Base-by-base conservation (phyloP, 35 echinoderm and acorn worm species). In the Acanthaster planci region DNA sequence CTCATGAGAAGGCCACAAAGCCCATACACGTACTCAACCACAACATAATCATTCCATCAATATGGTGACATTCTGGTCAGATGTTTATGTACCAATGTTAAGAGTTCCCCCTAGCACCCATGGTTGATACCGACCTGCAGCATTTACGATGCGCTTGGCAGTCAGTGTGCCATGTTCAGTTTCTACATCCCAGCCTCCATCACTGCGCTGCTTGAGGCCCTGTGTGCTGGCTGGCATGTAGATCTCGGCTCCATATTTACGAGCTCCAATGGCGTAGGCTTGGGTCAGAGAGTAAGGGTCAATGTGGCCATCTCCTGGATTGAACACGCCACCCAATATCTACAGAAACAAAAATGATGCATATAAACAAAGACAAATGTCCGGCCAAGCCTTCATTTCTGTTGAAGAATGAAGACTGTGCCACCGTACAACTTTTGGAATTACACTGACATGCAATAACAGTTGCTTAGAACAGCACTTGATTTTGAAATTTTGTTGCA, bases 201-300 rank as follows among this genome's bases (percentile, higher is more conserved):
- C 94, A 42, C 35, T 56, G 16, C 86, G 57, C 55, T 89, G 90
- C 37, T 55, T 79, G 15, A 93, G 53, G 23, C 67, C 59, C 9
- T 52, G 78, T 7, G 92, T 90, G 19, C 82, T 83, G 51, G 87
- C 82, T 78, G 87, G 77, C 86, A 89, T 88, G 52, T 97, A 97
- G 38, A 97, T 90, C 39, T 97, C 94, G n/a, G 94, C 94, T 23
- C 94, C 94, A 84, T 97, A 97, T 55, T 87, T 97, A 7, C 94
- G 59, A 32, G 94, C 94, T 40, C 94, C 94, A 27, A 86, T 86
- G 6, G 94, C 94, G 54, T 86, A 90, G 2, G 94, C 94, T 82
- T 97, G 94, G 36, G 94, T 97, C 87, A 97, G 52, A 21, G 94
- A 97, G 56, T 97, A 97, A 0, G 94, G 94, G 52, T 97, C 94